Evolutionary conservation across 35 echinoderm and acorn worm genomes (phyloP).

Genomic region (Holothuria glaberrima): DNA sequence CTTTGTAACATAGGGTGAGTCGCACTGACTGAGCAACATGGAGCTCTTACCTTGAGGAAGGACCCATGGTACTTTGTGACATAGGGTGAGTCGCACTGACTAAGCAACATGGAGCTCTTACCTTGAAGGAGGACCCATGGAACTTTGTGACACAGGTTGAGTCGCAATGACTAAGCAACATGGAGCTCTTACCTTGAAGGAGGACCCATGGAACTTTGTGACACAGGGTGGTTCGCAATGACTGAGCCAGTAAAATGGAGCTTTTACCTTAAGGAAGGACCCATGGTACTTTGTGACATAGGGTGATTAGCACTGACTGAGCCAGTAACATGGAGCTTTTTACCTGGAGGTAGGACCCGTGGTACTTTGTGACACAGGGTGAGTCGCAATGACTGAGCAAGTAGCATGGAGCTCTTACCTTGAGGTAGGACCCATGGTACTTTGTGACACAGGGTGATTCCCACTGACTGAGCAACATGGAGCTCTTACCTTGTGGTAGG

Average conservation of each 20-base stretch:
- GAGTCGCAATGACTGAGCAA: no score
- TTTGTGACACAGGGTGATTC: conserved; percentile 95
- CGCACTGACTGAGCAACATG: no score
- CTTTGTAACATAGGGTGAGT: no score
- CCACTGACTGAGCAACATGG: conserved; percentile 95
- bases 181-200: conserved; percentile 80
- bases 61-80: conserved; percentile 96
- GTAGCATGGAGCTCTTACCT: conserved; percentile 61
- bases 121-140: conserved; percentile 99
- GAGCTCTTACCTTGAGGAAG: conserved; percentile 85
- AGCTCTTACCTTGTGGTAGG: conserved; percentile 90
- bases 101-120: conserved; percentile 82
- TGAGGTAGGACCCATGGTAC: conserved; percentile 93
- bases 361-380: no score
- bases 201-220: conserved; percentile 93
- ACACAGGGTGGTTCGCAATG: conserved; percentile 94
- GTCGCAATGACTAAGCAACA: no score
- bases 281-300: conserved; percentile 92
- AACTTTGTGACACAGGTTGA: no score
- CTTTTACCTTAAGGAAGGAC: conserved; percentile 94
- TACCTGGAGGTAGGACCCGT: no score
- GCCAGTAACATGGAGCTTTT: no score
- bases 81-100: conserved; percentile 95
- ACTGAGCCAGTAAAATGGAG: conserved; percentile 24
- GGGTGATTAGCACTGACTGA: conserved; percentile 96